Percentiles rank a stretch among this genome's conserved stretches.
Conservation (phyloP, 2,797 vertebrate species). For the Artibeus lituratus region DNA sequence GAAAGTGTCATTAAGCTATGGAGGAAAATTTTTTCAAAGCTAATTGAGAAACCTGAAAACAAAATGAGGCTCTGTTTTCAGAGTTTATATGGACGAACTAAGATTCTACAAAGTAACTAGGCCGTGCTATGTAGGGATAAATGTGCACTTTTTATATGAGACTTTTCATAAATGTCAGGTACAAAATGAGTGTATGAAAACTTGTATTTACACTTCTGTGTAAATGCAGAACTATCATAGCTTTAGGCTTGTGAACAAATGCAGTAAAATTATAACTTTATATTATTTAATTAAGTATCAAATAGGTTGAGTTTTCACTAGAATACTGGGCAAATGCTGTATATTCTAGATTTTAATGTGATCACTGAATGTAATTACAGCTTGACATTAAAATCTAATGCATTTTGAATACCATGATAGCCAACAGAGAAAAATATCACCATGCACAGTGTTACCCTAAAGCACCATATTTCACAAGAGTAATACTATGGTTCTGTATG, state of each 20-base stretch:
- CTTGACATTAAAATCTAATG: slow-evolving; percentile 4
- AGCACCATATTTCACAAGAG: not conserved
- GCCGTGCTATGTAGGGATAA: not conserved
- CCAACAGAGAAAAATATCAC: not conserved
- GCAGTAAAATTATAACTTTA: not conserved
- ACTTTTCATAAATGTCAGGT: not conserved
- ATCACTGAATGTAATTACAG: not conserved
- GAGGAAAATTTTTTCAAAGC: not conserved
- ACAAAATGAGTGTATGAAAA: not conserved
- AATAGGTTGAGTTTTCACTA: not conserved
- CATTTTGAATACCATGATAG: not conserved
- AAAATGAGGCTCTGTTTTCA: not conserved
- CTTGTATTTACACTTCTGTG: not conserved
- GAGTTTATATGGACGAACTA: not conserved
- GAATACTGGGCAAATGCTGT: not conserved
- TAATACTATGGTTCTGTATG: not conserved
- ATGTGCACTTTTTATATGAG: not conserved
- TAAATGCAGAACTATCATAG: not conserved
- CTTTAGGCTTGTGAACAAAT: not conserved
- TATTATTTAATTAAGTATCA: not conserved
- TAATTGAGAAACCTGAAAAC: slow-evolving; percentile 38
- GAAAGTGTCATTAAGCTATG: not conserved
- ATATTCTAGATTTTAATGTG: not conserved
- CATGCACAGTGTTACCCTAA: not conserved
- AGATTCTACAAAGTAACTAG: not conserved